phyloP scores from a whole-genome alignment of 1,140 invertebrate genomes.

The Conus betulinus region DNA sequence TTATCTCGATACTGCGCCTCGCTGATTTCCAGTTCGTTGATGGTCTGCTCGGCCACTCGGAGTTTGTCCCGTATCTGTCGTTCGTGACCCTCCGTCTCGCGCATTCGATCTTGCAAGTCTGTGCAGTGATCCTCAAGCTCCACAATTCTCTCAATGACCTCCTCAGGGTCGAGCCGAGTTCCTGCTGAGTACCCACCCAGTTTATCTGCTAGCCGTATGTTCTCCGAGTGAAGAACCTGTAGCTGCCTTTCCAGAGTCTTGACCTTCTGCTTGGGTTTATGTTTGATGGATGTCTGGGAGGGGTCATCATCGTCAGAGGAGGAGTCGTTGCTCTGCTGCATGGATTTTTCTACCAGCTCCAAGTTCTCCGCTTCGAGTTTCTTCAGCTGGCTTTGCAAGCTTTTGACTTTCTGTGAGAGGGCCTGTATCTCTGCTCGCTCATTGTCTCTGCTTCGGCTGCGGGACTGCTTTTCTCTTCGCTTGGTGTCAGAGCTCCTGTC shows the following conservation, averaged over 20 bases:
- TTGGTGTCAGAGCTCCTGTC: background rate
- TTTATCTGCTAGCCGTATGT: conserved; percentile 50
- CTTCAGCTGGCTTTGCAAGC: conserved; percentile 36
- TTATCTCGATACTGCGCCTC: conserved; percentile 61
- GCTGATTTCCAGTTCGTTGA: conserved; percentile 64
- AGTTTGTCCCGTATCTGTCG: conserved; percentile 63
- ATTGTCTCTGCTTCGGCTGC: background rate
- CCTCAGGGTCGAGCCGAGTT: conserved; percentile 45
- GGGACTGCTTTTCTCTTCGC: background rate
- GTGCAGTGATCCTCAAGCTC: conserved; percentile 63
- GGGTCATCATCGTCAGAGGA: conserved; percentile 31
- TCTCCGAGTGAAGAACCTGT: conserved; percentile 53
- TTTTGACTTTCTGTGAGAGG: conserved; percentile 31
- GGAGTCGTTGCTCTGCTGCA: background rate
- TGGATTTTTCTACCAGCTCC: conserved; percentile 35
- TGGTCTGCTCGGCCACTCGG: conserved; percentile 64
- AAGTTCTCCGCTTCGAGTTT: conserved; percentile 46
- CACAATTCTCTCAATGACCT: conserved; percentile 50
- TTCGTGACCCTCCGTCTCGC: conserved; percentile 60
- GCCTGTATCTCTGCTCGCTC: conserved; percentile 29
- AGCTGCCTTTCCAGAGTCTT: conserved; percentile 47
- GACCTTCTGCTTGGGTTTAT: conserved; percentile 34
- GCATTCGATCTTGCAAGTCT: conserved; percentile 62
- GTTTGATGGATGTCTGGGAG: background rate
- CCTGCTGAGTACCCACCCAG: conserved; percentile 43